Evolutionary conservation across 2,113 vertebrate genomes (phyloP), one percentile per base, ranked within the genome.

Genomic region (Amblyopsis rosae): DNA sequence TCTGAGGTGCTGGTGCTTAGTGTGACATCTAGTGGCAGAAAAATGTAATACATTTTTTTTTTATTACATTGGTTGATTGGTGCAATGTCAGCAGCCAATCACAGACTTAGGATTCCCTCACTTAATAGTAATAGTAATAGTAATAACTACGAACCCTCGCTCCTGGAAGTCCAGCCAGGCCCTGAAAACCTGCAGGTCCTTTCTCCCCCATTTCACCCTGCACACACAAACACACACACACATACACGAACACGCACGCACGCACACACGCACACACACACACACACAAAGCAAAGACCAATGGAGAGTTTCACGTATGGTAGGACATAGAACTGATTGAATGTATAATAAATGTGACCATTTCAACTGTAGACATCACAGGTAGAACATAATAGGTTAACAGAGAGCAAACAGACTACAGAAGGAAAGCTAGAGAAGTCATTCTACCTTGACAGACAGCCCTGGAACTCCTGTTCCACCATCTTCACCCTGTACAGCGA

Each of bases 151-250:
- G 79, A 65, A 94, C 93, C 85, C 87, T 73, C 6, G 78, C 63
- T 16, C 93, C 93, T 62, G 92, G 92, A 49, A 92, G 73, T 69
- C 91, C 93, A 69, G 92, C 92, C 67, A 68, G 79, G 58, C 93
- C 93, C 10, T 55, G 77, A 15, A 51, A 48, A 16, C 93, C 93
- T 13, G 79, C 62, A 62, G 72, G 51, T 56, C 92, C 93, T 15
- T 75, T 79, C 3, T 82, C 70, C n/a, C 93, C 92, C 67, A 73
- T 57, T 33, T 90, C 90, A 32, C 93, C 93, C 93, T 93, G 63
- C 0, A 83, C 4, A 26, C 26, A 81, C 57, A 51, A 16, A 75
- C 19, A 2, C 19, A 26, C 19, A 2, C 10, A 32, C 4, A 19
- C 19, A 19, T 1, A 19, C 19, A 19, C 19, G 19, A 19, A 19